phyloP scores from a whole-genome alignment of 2,797 vertebrate species.

The Lepus oiostolus region DNA sequence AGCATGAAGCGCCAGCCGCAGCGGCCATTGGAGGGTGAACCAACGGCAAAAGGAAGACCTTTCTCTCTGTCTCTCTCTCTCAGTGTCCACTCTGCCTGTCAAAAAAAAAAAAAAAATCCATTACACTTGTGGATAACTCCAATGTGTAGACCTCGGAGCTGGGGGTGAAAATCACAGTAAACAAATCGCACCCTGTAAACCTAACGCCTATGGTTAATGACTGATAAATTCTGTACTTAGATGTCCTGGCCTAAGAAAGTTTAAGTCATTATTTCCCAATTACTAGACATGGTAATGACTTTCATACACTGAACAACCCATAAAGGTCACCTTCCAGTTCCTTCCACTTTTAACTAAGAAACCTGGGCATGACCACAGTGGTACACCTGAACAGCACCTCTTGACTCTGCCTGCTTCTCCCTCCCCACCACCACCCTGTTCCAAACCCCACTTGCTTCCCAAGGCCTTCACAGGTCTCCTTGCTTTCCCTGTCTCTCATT shows the following conservation, averaged over 20 bases:
- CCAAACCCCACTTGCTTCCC: neutral
- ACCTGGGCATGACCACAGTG: neutral
- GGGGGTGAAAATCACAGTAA: neutral
- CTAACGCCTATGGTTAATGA: neutral
- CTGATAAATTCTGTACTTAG: neutral
- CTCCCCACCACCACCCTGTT: neutral
- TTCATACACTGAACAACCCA: neutral
- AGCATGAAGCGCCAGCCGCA: no score
- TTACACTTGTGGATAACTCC: neutral
- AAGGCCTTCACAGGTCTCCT: no score
- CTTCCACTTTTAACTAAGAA: neutral
- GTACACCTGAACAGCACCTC: neutral
- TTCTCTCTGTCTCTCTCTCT: no score
- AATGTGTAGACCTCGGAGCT: neutral
- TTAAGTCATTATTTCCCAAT: constrained; percentile 28
- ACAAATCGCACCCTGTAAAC: neutral
- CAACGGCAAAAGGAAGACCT: no score
- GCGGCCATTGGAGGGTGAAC: no score
- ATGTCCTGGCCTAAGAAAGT: neutral
- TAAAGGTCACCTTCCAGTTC: neutral
- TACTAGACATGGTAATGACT: neutral
- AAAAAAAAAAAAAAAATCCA: neutral
- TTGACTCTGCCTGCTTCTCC: neutral
- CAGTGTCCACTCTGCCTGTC: no score
- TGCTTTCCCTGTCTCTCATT: neutral